These are phyloP conservation scores for Epirrita christyi DNA, from an alignment of 2,888 invertebrate genomes.

Conservation along the genomic window DNA sequence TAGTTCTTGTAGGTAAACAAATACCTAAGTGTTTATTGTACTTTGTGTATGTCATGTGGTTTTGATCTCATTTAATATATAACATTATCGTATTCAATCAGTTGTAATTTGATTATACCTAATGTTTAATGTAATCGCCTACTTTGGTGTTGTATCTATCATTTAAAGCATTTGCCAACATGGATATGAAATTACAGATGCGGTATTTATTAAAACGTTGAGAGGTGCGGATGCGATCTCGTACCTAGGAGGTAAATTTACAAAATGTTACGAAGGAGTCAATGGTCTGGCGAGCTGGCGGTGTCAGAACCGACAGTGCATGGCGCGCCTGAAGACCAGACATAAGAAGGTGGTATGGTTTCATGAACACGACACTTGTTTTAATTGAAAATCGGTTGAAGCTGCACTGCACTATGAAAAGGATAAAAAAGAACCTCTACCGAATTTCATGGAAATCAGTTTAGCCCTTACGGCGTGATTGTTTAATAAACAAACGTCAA, in stretches of 20 bases:
- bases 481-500: too few relatives aligned
- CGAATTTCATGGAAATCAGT: too few relatives aligned
- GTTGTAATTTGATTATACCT: not conserved
- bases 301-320: conserved; percentile 8
- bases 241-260: conserved; percentile 8
- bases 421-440: too few relatives aligned
- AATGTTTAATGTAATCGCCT: too few relatives aligned
- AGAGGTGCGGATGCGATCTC: conserved; percentile 4
- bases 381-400: too few relatives aligned
- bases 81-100: not conserved
- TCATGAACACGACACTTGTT: not conserved
- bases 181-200: not conserved
- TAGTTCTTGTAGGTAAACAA: too few relatives aligned
- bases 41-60: not conserved
- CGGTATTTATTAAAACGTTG: not conserved
- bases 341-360: not conserved
- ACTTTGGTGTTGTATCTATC: too few relatives aligned
- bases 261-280: not conserved
- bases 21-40: too few relatives aligned
- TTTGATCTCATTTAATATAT: not conserved
- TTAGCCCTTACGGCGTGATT: too few relatives aligned
- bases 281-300: conserved; percentile 1
- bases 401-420: too few relatives aligned
- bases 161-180: not conserved
- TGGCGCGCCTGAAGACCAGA: conserved; percentile 1